Conservation (phyloP, 2,797 vertebrate species). For the Falco novaeseelandiae region DNA sequence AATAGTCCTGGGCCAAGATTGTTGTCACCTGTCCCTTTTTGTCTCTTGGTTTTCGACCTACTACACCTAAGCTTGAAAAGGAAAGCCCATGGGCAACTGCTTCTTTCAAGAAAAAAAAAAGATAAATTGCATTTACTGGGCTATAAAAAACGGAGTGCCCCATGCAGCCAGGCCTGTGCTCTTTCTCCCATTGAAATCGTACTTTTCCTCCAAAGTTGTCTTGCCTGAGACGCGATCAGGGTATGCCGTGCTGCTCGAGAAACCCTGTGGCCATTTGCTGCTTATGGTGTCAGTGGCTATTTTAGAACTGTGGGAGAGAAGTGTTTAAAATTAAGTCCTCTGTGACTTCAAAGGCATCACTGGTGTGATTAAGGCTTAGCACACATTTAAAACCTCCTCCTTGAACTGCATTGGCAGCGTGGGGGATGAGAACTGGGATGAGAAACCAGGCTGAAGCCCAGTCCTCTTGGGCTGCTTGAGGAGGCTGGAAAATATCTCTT, state of each 20-base stretch:
- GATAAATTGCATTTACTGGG: neutral
- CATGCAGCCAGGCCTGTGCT: neutral
- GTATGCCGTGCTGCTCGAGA: rapidly evolving
- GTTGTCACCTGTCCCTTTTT: conserved; percentile 78
- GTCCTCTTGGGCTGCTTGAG: neutral
- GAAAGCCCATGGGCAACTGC: neutral
- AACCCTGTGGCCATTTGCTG: rapidly evolving
- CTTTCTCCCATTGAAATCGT: neutral
- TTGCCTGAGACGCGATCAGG: neutral
- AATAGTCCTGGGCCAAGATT: conserved; percentile 57
- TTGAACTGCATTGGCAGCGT: neutral
- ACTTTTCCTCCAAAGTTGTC: neutral
- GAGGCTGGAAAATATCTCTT: neutral
- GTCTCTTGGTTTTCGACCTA: conserved; percentile 38
- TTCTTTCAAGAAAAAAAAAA: neutral
- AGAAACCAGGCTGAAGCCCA: neutral
- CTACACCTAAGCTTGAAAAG: neutral
- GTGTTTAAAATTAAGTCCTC: neutral
- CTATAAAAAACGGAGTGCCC: neutral
- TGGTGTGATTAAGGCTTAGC: neutral
- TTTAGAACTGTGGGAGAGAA: conserved; percentile 41
- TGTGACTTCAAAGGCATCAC: neutral
- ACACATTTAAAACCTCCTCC: neutral
- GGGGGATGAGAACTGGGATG: neutral
- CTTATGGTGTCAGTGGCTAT: neutral